Percentiles rank a stretch among this genome's conserved stretches.
Conservation (phyloP, 1,140 invertebrate species). For the Scylla paramamosain region DNA sequence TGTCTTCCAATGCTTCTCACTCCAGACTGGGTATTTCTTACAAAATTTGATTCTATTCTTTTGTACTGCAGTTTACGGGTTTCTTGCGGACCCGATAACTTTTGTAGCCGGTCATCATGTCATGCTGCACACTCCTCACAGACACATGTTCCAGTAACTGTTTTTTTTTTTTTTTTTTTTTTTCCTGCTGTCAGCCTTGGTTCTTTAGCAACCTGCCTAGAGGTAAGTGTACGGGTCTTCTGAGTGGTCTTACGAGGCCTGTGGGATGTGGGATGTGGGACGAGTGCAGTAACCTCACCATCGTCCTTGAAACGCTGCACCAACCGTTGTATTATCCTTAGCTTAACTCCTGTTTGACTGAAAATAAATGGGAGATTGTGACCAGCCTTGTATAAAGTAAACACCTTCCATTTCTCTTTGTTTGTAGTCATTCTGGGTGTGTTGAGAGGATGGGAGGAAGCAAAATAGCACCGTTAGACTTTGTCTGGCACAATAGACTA, state of each 20-base stretch:
- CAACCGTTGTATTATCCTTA: too few relatives aligned
- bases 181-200: not conserved
- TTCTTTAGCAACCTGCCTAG: not conserved
- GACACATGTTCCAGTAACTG: not conserved
- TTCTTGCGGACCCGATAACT: not conserved
- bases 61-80: not conserved
- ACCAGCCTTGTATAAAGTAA: too few relatives aligned
- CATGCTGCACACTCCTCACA: not conserved
- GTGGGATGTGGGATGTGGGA: not conserved
- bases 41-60: not conserved
- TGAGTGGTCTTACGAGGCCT: not conserved
- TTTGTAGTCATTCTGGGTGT: too few relatives aligned
- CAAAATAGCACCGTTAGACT: too few relatives aligned
- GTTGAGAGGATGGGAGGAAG: too few relatives aligned
- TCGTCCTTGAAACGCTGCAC: too few relatives aligned
- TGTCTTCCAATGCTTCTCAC: not conserved
- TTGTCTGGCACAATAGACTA: too few relatives aligned
- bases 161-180: not conserved
- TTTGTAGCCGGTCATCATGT: not conserved
- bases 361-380: too few relatives aligned
- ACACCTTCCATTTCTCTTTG: too few relatives aligned
- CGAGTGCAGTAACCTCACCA: too few relatives aligned
- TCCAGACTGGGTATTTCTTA: slow-evolving; percentile 2
- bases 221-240: not conserved
- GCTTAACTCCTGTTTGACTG: too few relatives aligned